phyloP scores from a whole-genome alignment of 2,113 vertebrate species.

The Genyomyrus donnyi region DNA sequence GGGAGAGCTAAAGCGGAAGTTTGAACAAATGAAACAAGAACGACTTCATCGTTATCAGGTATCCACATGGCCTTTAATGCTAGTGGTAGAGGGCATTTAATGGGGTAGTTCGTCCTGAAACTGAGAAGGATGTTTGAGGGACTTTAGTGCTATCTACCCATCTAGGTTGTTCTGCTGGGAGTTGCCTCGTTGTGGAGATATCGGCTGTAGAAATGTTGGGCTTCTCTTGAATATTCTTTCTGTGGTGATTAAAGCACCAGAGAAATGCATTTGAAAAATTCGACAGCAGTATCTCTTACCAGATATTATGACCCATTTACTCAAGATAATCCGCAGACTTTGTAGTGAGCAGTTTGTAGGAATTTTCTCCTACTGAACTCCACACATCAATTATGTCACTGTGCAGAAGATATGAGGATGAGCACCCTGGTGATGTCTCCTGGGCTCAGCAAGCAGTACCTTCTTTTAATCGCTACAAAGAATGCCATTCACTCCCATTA shows the following conservation, averaged over 20 bases:
- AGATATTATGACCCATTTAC: too few relatives aligned
- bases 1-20: constrained; percentile 82
- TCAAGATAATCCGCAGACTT: not conserved
- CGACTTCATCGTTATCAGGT: constrained; percentile 88
- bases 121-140: not conserved
- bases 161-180: not conserved
- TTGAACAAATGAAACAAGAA: constrained; percentile 90
- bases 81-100: not conserved
- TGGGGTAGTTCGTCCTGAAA: not conserved
- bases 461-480: not conserved
- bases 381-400: not conserved
- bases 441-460: not conserved
- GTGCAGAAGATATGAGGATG: not conserved
- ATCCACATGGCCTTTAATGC: constrained; percentile 12
- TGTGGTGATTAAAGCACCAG: too few relatives aligned
- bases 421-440: not conserved
- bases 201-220: not conserved
- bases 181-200: not conserved
- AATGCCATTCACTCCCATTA: not conserved
- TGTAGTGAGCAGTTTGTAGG: not conserved
- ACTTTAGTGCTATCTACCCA: not conserved
- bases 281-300: too few relatives aligned
- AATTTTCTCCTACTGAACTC: not conserved
- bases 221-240: too few relatives aligned
- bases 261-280: too few relatives aligned